Percentiles rank a stretch among this genome's conserved stretches.
phyloP scores from a whole-genome alignment of 2,113 vertebrate genomes.

The Sebastes fasciatus region DNA sequence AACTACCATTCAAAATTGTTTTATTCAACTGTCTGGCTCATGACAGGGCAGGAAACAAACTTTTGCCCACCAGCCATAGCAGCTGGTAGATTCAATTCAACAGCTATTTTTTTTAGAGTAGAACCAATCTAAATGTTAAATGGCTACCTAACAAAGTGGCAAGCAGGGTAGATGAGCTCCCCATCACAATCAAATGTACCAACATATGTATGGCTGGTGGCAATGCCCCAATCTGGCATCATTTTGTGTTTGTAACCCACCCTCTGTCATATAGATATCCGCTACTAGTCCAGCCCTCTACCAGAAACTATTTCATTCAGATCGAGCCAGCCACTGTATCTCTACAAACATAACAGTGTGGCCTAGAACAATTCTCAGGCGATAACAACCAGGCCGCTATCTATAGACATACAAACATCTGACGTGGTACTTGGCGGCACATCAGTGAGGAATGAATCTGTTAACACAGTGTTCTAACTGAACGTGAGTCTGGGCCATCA shows the following conservation, averaged over 20 bases:
- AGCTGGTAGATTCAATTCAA: background rate
- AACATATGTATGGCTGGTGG: background rate
- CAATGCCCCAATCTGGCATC: background rate
- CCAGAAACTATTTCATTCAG: conserved; percentile 35
- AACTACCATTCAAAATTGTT: conserved; percentile 29
- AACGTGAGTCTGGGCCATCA: conserved; percentile 68
- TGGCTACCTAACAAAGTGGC: background rate
- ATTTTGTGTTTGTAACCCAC: conserved; percentile 1
- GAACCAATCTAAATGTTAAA: background rate
- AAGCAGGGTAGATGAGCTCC: background rate
- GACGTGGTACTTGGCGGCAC: conserved; percentile 45
- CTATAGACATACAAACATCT: conserved; percentile 70
- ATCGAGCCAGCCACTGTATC: conserved; percentile 33
- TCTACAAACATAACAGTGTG: conserved; percentile 38
- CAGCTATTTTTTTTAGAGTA: background rate
- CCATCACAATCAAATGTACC: conserved; percentile 3
- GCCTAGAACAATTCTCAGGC: conserved; percentile 63
- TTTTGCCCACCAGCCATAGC: background rate
- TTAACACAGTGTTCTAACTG: conserved; percentile 66
- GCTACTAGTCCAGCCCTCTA: background rate
- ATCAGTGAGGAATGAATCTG: conserved; percentile 54
- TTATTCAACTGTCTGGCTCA: background rate
- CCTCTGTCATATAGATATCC: background rate
- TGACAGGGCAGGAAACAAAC: conserved; percentile 37
- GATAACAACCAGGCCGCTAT: conserved; percentile 55